Base-by-base conservation (phyloP, 2,113 vertebrate species). In the Paralichthys olivaceus region DNA sequence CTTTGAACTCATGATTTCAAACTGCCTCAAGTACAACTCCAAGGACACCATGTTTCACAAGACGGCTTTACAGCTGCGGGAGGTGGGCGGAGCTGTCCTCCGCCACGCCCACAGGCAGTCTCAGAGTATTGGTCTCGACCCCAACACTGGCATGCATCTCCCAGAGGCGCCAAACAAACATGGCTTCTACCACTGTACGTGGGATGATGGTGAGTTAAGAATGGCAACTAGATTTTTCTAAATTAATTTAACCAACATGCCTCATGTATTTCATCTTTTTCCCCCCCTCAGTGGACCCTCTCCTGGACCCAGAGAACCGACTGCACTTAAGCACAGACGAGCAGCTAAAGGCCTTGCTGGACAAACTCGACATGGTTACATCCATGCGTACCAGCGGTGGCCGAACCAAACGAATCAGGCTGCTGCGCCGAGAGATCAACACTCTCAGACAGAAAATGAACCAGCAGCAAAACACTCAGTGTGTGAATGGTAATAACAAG, bases 21-120 rank as follows among this genome's bases (percentile, higher is more conserved):
- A 99, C 96, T 99, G 98, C 93, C 95, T 99, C 94, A 97, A 95
- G 89, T 99, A 99, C 95, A 99, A 99, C 95, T 96, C 97, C 93
- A 97, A 96, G 94, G 98, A 99, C 93, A 99, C 97, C 32, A 94
- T 97, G 95, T 99, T 99, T 93, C 97, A 98, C 92, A 96, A 95
- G 92, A 93, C 96, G 83, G 97, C 98, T 85, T 92, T 96, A 86
- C 96, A 96, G 69, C 94, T 98, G 76, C 87, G 94, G 81, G 96
- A 98, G 88, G 95, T 97, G n/a, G 97, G 98, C 19, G 96, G 97
- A 59, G 96, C 96, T 56, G 83, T 99, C 65, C 91, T 99, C 70
- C 95, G 96, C 28, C 97, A 98, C 0, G 95, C 96, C 7, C 96
- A 96, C 81, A 94, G 96, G 64, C 97, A 99, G 95, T 97, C 95